These are phyloP conservation scores for Pterocles burchelli DNA, from an alignment of 2,113 vertebrate genomes.

Conservation along the genomic window DNA sequence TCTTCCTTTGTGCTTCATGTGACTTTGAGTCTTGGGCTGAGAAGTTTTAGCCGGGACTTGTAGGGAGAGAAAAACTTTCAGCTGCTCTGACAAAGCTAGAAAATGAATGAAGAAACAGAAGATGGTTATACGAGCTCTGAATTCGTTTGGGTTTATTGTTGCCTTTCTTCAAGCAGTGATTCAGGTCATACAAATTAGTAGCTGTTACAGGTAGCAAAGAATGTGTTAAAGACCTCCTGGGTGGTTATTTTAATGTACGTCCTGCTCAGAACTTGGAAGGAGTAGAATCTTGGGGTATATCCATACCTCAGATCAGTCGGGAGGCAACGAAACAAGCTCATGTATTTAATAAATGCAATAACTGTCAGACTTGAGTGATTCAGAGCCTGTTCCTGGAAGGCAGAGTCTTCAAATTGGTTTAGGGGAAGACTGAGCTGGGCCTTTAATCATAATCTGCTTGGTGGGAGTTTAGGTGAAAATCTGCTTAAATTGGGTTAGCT, in stretches of 20 bases:
- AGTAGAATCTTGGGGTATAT: too few relatives aligned
- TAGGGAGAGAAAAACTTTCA: not conserved
- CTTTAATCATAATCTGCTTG: not conserved
- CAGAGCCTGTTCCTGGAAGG: not conserved
- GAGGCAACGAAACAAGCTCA: not conserved
- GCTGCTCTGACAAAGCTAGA: not conserved
- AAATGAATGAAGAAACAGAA: not conserved
- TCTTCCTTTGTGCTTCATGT: not conserved
- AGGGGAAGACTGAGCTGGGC: not conserved
- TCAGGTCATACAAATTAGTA: not conserved
- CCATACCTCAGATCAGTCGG: not conserved
- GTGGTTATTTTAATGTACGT: not conserved
- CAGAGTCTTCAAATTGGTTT: not conserved
- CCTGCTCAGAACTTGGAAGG: not conserved
- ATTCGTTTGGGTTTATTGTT: not conserved
- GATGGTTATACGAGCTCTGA: not conserved
- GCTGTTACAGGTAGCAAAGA: not conserved
- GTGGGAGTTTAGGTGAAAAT: not conserved
- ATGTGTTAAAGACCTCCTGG: not conserved
- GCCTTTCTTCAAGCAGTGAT: not conserved
- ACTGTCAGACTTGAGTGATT: slow-evolving; percentile 15
- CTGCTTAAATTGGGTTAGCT: not conserved
- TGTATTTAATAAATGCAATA: not conserved
- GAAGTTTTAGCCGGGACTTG: not conserved
- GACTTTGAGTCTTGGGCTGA: not conserved